A percentile compares a stretch with the other conserved stretches of the same genome.
Evolutionary conservation across 2,113 vertebrate genomes (phyloP).

Genomic region (Callaeas wilsoni): DNA sequence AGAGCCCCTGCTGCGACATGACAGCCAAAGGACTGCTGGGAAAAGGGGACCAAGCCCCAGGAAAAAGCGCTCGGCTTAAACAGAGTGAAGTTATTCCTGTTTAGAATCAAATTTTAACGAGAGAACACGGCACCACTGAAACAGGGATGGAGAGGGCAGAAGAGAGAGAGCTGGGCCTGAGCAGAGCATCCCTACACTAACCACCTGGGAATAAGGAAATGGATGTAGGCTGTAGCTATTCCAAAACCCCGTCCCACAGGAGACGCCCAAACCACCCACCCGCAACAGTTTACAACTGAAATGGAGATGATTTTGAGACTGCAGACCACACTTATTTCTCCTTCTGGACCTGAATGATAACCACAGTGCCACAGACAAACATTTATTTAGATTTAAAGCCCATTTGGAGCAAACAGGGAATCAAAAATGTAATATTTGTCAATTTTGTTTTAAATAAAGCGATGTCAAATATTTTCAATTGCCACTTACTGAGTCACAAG

Average conservation of each 20-base stretch:
- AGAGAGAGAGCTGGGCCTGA: neutral
- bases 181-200: neutral
- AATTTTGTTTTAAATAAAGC: neutral
- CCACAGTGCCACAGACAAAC: neutral
- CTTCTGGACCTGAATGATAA: neutral
- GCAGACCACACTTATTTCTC: neutral
- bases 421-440: neutral
- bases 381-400: neutral
- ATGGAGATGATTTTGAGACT: neutral
- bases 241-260: neutral
- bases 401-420: neutral
- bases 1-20: fast-evolving
- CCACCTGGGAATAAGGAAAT: neutral
- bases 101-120: neutral
- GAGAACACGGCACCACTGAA: neutral
- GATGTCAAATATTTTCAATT: slow-evolving; percentile 11
- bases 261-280: neutral
- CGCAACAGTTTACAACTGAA: neutral
- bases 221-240: neutral
- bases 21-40: neutral
- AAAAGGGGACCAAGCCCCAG: neutral
- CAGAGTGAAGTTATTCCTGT: fast-evolving
- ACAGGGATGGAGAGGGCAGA: neutral
- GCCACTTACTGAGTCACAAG: slow-evolving; percentile 9
- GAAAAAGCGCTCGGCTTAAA: neutral